Base-by-base conservation (phyloP, 2,113 vertebrate species). In the human region DNA sequence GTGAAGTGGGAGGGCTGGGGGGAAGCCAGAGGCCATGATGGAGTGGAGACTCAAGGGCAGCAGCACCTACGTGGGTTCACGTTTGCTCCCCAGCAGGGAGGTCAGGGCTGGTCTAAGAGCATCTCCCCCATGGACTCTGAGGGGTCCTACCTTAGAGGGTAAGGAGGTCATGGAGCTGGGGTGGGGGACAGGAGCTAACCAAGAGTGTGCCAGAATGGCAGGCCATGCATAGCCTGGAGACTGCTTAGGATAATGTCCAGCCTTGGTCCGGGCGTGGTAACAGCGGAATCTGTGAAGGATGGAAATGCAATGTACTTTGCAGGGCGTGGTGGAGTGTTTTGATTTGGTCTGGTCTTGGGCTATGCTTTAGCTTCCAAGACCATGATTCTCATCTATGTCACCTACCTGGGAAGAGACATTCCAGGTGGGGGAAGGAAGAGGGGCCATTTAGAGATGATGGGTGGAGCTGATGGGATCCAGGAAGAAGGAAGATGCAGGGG, bases 61-160 rank as follows among this genome's bases (percentile, higher is more conserved):
- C 23, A 13, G 12, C 6, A 0, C 4, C 35, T 38, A 0, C 1
- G 4, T 52, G 27, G 30, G 25, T 57, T 73, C 38, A 40, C 16
- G 4, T 27, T 86, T 35, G n/a, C 14, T 61, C 27, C 55, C 2
- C 6, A 2, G 10, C 83, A 0, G 3, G 20, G 22, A 55, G 48
- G 30, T 50, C 5, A 8, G n/a, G 20, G 61, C 70, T 35, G 35
- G 20, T 22, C 73, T 13, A 10, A 68, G 61, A 45, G 45, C 18
- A 23, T 13, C 55, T 78, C n/a, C 32, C 8, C 27, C 40, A 52
- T 52, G 66, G 22, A 84, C 13, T 22, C 11, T 13, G 7, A 0
- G n/a, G 25, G 43, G 22, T 10, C 38, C 55, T 57, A 17, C 57
- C 10, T 87, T 5, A 8, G 70, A 8, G 35, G 40, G 12, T 70